These are phyloP conservation scores for Apocheima hispidaria DNA, from an alignment of 2,888 invertebrate genomes.

Conservation along the genomic window DNA sequence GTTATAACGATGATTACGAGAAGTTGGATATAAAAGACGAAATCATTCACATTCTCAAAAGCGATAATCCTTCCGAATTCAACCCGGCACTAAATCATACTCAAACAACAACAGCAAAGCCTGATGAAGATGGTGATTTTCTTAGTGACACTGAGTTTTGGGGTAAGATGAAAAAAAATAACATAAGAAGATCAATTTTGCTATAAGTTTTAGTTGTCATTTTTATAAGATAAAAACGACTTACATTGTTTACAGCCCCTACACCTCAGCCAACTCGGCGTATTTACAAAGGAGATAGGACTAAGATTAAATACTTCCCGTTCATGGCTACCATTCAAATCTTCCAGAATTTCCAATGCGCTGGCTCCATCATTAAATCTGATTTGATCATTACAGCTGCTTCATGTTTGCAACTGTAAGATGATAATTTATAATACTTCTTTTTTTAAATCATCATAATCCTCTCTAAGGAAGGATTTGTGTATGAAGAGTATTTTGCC, in stretches of 20 bases:
- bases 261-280: conserved; percentile 54
- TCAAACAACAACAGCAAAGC: not conserved
- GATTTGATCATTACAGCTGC: conserved; percentile 73
- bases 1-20: not conserved
- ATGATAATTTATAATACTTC: not conserved
- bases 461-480: no score
- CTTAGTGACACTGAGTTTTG: conserved; percentile 61
- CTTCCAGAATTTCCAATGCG: conserved; percentile 69
- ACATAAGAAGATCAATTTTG: not conserved
- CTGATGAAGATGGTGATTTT: conserved; percentile 34
- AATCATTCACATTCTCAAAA: conserved; percentile 5
- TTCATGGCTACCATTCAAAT: conserved; percentile 74
- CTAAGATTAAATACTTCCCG: conserved; percentile 66
- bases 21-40: conserved; percentile 9
- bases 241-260: conserved; percentile 49
- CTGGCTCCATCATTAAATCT: conserved; percentile 71
- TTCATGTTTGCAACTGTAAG: conserved; percentile 76
- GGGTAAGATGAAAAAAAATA: conserved; percentile 57
- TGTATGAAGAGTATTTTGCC: no score
- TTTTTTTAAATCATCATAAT: not conserved
- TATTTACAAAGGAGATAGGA: conserved; percentile 59
- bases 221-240: not conserved
- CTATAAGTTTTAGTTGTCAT: not conserved
- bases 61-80: conserved; percentile 1
- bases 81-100: not conserved